Evolutionary conservation across 2,113 vertebrate species (phyloP).

Genomic region (Bos taurus): DNA sequence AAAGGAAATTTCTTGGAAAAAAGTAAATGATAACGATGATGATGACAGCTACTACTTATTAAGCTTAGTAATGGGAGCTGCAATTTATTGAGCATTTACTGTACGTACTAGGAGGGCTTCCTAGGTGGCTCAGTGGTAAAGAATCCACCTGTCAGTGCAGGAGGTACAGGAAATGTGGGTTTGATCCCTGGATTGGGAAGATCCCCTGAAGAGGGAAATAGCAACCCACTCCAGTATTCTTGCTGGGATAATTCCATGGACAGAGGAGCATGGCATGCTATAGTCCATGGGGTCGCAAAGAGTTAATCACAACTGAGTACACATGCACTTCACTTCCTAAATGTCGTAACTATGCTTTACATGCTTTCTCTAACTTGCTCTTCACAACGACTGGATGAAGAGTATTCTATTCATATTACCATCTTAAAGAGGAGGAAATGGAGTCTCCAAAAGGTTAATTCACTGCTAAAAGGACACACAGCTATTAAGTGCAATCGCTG

Average conservation of each 20-base stretch:
- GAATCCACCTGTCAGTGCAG: neutral
- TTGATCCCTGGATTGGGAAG: neutral
- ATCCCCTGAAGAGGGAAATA: neutral
- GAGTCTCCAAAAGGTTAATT: neutral
- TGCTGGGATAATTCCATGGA: neutral
- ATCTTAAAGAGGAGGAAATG: neutral
- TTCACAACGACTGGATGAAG: neutral
- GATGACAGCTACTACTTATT: neutral
- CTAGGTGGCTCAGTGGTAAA: neutral
- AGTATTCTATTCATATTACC: neutral
- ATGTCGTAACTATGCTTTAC: neutral
- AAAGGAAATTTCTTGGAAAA: neutral
- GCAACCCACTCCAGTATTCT: neutral
- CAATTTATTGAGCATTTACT: neutral
- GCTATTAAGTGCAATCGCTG: neutral
- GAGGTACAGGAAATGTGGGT: neutral
- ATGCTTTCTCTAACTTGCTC: neutral
- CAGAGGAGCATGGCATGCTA: neutral
- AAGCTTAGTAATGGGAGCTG: neutral
- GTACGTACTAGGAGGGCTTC: neutral
- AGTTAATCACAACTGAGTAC: neutral
- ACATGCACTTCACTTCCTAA: neutral
- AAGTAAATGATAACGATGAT: neutral
- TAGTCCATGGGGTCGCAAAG: neutral
- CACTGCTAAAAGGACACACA: neutral